These are phyloP conservation scores for Zaprionus tsacasi DNA, from an alignment of 1,140 invertebrate species.

Conservation along the genomic window DNA sequence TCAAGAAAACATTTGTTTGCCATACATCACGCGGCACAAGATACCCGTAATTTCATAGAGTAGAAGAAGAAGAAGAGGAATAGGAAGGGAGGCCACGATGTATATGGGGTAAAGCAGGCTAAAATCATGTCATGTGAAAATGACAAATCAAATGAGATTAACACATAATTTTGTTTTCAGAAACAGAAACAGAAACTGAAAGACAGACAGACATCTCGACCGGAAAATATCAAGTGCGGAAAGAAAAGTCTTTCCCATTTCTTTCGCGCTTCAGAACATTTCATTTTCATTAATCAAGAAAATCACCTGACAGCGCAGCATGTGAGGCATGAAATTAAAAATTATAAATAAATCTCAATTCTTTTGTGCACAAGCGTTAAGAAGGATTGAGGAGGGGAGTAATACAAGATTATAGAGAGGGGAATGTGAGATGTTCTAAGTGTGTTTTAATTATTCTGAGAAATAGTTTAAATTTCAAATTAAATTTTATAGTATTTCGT, in stretches of 20 bases:
- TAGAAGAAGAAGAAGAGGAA: conserved; percentile 21
- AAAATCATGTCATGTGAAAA: conserved; percentile 76
- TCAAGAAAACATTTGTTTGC: conserved; percentile 77
- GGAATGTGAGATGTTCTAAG: neutral
- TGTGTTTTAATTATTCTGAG: neutral
- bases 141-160: conserved; percentile 80
- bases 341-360: conserved; percentile 70
- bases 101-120: neutral
- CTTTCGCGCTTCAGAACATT: conserved; percentile 43
- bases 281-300: conserved; percentile 44
- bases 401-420: neutral
- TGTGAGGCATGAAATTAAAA: conserved; percentile 71
- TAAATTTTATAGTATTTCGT: too few species aligned
- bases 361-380: conserved; percentile 7
- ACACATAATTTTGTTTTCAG: conserved; percentile 69
- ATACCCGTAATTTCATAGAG: conserved; percentile 34
- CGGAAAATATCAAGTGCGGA: conserved; percentile 7
- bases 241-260: conserved; percentile 29
- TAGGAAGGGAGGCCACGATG: conserved; percentile 2
- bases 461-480: neutral
- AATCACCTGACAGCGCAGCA: conserved; percentile 69
- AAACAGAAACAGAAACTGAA: conserved; percentile 47
- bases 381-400: neutral
- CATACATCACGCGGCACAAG: conserved; percentile 63
- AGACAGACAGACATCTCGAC: conserved; percentile 51